Percentiles rank a stretch among this genome's conserved stretches.
Evolutionary conservation across 2,888 invertebrate genomes (phyloP).

Genomic region (Pachliopta kotzebuea): DNA sequence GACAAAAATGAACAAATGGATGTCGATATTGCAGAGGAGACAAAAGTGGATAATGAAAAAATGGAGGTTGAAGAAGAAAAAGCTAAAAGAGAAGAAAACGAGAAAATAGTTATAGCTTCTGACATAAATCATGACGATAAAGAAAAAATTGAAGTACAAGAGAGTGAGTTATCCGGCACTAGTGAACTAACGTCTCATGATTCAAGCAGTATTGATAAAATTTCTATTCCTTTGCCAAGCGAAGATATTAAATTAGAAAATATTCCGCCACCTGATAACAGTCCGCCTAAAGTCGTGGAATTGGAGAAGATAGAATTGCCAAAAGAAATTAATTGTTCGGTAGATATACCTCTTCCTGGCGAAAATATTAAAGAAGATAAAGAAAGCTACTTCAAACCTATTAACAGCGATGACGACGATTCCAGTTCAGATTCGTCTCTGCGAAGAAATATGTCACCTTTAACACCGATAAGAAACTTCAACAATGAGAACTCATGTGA

Average conservation of each 20-base stretch:
- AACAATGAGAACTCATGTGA: conserved; percentile 74
- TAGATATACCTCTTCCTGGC: conserved; percentile 57
- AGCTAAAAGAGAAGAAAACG: conserved; percentile 45
- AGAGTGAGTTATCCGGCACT: conserved; percentile 78
- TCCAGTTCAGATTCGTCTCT: conserved; percentile 70
- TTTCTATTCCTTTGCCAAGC: conserved; percentile 51
- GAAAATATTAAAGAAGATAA: conserved; percentile 48
- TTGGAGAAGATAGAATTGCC: conserved; percentile 35
- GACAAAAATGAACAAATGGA: conserved; percentile 59
- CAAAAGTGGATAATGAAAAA: conserved; percentile 35
- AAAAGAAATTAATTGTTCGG: conserved; percentile 35
- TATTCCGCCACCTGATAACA: conserved; percentile 51
- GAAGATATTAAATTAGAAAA: conserved; percentile 65
- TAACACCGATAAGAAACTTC: conserved; percentile 71
- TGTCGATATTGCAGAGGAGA: conserved; percentile 35
- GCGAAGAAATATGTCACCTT: conserved; percentile 70
- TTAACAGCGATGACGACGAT: conserved; percentile 62
- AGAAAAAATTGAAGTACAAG: conserved; percentile 69
- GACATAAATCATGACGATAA: conserved; percentile 32
- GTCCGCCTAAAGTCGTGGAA: conserved; percentile 62
- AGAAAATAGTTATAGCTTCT: conserved; percentile 38
- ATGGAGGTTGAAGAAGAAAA: conserved; percentile 52
- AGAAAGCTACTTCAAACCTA: conserved; percentile 58
- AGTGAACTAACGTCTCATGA: conserved; percentile 57
- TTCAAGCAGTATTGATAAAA: conserved; percentile 56